Base-by-base conservation (phyloP, 2,797 vertebrate species). In the Euthynnus affinis region DNA sequence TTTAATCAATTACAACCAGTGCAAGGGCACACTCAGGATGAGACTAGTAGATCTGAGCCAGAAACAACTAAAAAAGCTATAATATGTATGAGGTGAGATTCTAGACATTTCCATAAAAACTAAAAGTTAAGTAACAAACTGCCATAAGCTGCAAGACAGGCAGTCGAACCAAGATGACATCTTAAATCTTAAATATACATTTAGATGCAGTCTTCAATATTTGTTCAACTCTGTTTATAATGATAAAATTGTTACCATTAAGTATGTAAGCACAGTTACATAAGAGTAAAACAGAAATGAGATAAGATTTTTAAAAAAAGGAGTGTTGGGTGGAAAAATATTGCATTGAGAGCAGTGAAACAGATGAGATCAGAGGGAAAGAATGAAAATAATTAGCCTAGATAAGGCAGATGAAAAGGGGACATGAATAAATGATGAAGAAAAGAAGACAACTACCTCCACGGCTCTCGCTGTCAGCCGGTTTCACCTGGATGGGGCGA, bases 401-500 rank as follows among this genome's bases (percentile, higher is more conserved):
- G 75, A 79, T 77, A 74, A 78, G 76, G 59, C 58, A 44, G 76
- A 78, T 81, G 78, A 89, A 82, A 87, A 84, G 57, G 37, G 58
- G 82, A 71, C 29, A 83, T 84, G 89, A 83, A 91, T 70, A 91
- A 86, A 78, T 86, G 75, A 87, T 82, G 93, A 95, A 95, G 92
- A 96, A 94, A 96, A 96, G 90, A 96, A 95, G 94, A 95, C 95
- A 95, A 96, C 95, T 99, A 99, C 98, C 98, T 99, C 98, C 98
- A 91, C 98, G 97, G 91, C 97, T 99, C 93, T 99, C 98, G 52
- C 98, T 99, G 97, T 99, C 98, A 0, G 98, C 98, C 0, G 98
- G 98, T 83, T 99, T 99, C 97, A 99, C 98, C 96, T 99, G 98
- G 93, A 99, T 99, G 57, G 98, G 98, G 63, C 98, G 97, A 72